Percentiles rank a stretch among this genome's conserved stretches.
Evolutionary conservation across 2,797 vertebrate genomes (phyloP).

Genomic region (Hydrolagus colliei): DNA sequence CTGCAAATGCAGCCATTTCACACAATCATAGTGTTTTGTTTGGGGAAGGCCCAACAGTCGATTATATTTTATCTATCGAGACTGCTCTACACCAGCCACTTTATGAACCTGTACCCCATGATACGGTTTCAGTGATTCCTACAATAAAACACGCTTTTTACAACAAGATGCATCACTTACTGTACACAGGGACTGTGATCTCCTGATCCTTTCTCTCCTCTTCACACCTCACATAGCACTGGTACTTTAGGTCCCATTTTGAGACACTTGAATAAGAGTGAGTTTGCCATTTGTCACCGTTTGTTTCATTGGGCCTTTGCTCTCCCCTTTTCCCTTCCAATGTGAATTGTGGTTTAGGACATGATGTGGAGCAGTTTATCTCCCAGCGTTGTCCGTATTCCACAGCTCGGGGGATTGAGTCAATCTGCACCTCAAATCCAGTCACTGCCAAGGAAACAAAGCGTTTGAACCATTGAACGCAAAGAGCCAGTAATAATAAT

Average conservation of each 20-base stretch:
- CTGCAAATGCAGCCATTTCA: no score
- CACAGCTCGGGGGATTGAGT: background rate
- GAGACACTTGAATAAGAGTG: background rate
- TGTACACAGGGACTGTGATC: background rate
- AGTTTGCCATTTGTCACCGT: background rate
- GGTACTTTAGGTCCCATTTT: background rate
- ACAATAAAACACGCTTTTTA: background rate
- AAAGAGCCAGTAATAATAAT: no score
- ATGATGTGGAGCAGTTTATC: slow-evolving; percentile 13
- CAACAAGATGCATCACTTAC: background rate
- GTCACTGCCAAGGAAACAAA: background rate
- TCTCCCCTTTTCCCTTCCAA: no score
- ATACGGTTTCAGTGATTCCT: no score
- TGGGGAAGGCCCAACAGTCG: no score
- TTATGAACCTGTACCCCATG: no score
- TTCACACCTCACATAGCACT: background rate
- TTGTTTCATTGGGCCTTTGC: background rate
- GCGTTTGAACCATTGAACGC: background rate
- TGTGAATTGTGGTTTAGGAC: background rate
- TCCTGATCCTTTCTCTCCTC: background rate
- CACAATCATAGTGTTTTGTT: no score
- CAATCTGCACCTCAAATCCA: background rate
- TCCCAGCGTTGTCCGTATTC: background rate
- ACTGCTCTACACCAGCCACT: no score
- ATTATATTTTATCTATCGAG: no score